Conservation (phyloP, 1,140 invertebrate genomes). For the Nasonia vitripennis region DNA sequence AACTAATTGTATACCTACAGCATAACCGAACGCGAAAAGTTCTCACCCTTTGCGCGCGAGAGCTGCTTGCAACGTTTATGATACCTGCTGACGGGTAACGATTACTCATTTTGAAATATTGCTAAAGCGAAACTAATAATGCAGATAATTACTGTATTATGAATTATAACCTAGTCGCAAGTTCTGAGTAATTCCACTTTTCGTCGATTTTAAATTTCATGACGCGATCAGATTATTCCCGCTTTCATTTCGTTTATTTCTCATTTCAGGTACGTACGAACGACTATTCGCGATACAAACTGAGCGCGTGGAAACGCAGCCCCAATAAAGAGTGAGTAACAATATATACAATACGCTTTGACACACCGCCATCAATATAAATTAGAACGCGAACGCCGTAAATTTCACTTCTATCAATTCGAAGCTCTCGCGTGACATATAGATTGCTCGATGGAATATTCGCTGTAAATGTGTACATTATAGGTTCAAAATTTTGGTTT, state of each 20-base stretch:
- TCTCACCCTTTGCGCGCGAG: not conserved
- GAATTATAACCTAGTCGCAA: no score
- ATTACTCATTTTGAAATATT: constrained; percentile 5
- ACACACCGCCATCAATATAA: constrained; percentile 4
- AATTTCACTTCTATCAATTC: constrained; percentile 36
- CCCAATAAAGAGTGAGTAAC: not conserved
- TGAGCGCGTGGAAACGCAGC: not conserved
- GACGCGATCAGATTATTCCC: not conserved
- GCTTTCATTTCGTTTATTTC: no score
- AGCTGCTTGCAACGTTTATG: not conserved
- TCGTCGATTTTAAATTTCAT: not conserved
- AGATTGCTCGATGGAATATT: no score
- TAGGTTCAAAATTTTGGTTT: not conserved
- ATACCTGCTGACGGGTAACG: not conserved
- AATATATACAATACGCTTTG: no score
- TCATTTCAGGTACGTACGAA: not conserved
- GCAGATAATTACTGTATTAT: no score
- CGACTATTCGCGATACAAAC: not conserved
- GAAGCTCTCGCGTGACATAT: not conserved
- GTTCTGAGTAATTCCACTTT: not conserved
- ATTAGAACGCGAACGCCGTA: not conserved
- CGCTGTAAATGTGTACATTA: not conserved
- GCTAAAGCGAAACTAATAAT: not conserved
- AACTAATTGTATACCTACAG: not conserved
- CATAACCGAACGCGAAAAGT: no score